These are phyloP conservation scores for Microtus ochrogaster DNA, from an alignment of 2,113 vertebrate species.

Conservation along the genomic window DNA sequence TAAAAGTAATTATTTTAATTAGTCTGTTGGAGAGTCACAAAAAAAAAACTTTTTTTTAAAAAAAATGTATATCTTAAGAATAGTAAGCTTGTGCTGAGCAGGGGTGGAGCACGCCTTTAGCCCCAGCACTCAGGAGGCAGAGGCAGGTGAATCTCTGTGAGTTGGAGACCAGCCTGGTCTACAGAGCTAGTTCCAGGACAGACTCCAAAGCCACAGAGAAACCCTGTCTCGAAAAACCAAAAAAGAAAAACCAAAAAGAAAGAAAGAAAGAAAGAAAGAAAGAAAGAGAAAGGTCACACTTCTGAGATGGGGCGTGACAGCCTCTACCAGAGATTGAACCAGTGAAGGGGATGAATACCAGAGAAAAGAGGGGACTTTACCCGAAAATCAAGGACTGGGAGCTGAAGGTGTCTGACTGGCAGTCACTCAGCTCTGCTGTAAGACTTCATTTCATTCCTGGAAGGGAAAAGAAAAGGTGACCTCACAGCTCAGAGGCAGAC, in stretches of 20 bases:
- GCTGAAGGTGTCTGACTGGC: too few species aligned
- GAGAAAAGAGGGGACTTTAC: not conserved
- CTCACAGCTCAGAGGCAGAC: not conserved
- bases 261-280: too few species aligned
- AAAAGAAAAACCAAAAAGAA: too few species aligned
- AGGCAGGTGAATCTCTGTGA: not conserved
- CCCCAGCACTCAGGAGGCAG: not conserved
- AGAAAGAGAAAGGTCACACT: not conserved
- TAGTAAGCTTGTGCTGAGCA: not conserved
- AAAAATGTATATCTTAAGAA: not conserved
- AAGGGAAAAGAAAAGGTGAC: conserved; percentile 17
- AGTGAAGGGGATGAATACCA: not conserved
- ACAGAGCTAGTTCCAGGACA: too few species aligned
- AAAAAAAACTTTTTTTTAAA: not conserved
- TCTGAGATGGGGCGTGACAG: not conserved
- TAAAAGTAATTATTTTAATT: not conserved
- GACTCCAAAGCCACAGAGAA: too few species aligned
- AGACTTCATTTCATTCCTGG: conserved; percentile 21
- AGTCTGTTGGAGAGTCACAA: not conserved
- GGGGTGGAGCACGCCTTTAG: not conserved
- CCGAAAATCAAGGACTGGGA: not conserved
- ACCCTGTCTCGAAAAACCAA: too few species aligned
- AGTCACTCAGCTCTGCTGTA: not conserved
- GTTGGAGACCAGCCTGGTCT: not conserved
- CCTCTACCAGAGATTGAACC: not conserved